These are phyloP conservation scores for Drosophila jambulina DNA, from an alignment of 1,140 invertebrate genomes.

Conservation along the genomic window DNA sequence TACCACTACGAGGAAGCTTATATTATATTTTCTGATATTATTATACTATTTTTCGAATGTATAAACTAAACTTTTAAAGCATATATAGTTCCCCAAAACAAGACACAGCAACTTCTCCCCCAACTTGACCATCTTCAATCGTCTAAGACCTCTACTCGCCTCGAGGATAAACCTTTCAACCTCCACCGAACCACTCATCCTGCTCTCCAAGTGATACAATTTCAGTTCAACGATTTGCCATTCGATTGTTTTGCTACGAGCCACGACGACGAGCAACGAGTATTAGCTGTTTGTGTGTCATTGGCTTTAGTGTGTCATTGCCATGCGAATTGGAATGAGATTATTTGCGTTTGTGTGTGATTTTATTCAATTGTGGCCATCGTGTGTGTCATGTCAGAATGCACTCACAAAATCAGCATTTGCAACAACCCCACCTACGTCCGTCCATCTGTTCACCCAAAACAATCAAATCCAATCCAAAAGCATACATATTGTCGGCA, in stretches of 20 bases:
- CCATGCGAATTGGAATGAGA: slow-evolving; percentile 57
- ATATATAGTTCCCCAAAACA: too few relatives aligned
- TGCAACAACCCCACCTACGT: slow-evolving; percentile 31
- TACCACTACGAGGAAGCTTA: too few relatives aligned
- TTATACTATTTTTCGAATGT: too few relatives aligned
- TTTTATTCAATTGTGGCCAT: slow-evolving; percentile 64
- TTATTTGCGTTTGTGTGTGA: slow-evolving; percentile 56
- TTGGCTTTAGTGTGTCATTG: slow-evolving; percentile 77
- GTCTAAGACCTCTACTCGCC: not conserved
- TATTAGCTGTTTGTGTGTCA: slow-evolving; percentile 44
- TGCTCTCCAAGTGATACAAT: slow-evolving; percentile 8
- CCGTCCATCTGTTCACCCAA: slow-evolving; percentile 1
- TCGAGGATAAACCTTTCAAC: not conserved
- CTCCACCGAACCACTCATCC: not conserved
- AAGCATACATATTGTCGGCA: slow-evolving; percentile 37
- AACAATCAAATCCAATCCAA: slow-evolving; percentile 8
- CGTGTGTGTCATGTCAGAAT: slow-evolving; percentile 38
- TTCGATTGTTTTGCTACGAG: slow-evolving; percentile 32
- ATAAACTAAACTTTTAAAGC: too few relatives aligned
- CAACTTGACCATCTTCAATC: not conserved
- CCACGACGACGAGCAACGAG: not conserved
- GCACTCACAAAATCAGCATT: slow-evolving; percentile 47
- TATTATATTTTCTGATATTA: too few relatives aligned
- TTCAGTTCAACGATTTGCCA: slow-evolving; percentile 61
- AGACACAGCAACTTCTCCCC: not conserved